Conservation (phyloP, 2,888 invertebrate species). For the Eupithecia centaureata region DNA sequence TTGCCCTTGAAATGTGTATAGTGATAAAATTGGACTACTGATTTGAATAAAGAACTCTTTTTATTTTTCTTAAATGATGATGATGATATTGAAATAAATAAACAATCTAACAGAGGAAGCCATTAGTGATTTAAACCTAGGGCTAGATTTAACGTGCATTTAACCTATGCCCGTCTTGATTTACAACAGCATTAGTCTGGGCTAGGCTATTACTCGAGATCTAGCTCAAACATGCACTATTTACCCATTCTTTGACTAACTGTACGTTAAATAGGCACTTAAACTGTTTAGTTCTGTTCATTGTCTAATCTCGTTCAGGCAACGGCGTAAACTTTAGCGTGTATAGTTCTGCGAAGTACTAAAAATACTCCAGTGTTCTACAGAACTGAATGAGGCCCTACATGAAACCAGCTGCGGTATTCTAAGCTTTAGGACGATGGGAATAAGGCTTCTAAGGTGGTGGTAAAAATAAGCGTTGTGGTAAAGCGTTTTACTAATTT, state of each 20-base stretch:
- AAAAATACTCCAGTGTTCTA: slow-evolving; percentile 75
- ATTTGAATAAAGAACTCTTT: background rate
- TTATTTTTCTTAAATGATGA: background rate
- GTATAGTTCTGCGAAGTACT: slow-evolving; percentile 75
- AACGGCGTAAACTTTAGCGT: slow-evolving; percentile 68
- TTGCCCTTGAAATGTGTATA: slow-evolving; percentile 27
- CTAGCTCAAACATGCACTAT: slow-evolving; percentile 27
- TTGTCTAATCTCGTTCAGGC: slow-evolving; percentile 67
- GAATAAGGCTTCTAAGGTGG: slow-evolving; percentile 49
- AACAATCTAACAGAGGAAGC: slow-evolving; percentile 2
- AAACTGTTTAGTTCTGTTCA: slow-evolving; percentile 68
- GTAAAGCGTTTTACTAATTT: slow-evolving; percentile 78
- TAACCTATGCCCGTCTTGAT: slow-evolving; percentile 12
- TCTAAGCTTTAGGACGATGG: slow-evolving; percentile 50
- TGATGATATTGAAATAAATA: background rate
- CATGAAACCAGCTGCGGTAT: slow-evolving; percentile 39
- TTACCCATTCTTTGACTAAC: slow-evolving; percentile 50
- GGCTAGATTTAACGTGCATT: slow-evolving; percentile 3
- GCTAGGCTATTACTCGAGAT: slow-evolving; percentile 16
- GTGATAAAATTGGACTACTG: background rate
- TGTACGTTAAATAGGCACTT: slow-evolving; percentile 66
- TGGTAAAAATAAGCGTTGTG: slow-evolving; percentile 57
- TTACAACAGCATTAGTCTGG: slow-evolving; percentile 14
- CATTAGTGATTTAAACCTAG: background rate
- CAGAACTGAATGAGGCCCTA: slow-evolving; percentile 44